phyloP scores from a whole-genome alignment of 1,140 invertebrate genomes.

The Megalopta genalis region DNA sequence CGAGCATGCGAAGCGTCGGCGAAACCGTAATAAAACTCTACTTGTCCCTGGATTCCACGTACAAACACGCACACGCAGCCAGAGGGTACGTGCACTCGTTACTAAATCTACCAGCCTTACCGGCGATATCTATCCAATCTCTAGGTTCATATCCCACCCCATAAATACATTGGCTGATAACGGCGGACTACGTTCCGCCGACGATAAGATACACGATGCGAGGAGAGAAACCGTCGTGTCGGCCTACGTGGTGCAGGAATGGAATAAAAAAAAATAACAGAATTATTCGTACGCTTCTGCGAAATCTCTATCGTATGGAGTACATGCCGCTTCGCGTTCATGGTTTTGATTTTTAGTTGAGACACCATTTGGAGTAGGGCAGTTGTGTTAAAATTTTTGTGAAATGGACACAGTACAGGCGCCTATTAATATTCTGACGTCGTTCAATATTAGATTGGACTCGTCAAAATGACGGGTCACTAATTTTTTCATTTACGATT shows the following conservation, averaged over 20 bases:
- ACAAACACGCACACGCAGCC: constrained; percentile 13
- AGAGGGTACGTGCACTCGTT: constrained; percentile 14
- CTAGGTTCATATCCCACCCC: constrained; percentile 71
- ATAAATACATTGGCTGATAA: constrained; percentile 79
- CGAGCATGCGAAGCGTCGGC: not conserved
- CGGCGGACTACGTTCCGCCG: constrained; percentile 56
- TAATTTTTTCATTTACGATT: too few species aligned
- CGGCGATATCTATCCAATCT: constrained; percentile 65
- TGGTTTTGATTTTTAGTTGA: too few species aligned
- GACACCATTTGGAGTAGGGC: too few species aligned
- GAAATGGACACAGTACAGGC: too few species aligned
- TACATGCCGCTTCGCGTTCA: too few species aligned
- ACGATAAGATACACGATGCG: constrained; percentile 73
- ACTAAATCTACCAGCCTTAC: constrained; percentile 48
- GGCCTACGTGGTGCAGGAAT: not conserved
- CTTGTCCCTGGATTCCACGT: constrained; percentile 44
- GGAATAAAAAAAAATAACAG: not conserved
- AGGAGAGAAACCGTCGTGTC: constrained; percentile 49
- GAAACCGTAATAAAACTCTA: constrained; percentile 41
- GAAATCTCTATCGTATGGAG: too few species aligned
- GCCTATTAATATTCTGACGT: too few species aligned
- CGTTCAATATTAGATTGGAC: too few species aligned
- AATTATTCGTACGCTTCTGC: too few species aligned
- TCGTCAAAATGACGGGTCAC: too few species aligned
- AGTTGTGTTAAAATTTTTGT: too few species aligned